A percentile compares a stretch with the other conserved stretches of the same genome.
phyloP scores from a whole-genome alignment of 1,140 invertebrate species.

The Pseudachorutes palmiensis region DNA sequence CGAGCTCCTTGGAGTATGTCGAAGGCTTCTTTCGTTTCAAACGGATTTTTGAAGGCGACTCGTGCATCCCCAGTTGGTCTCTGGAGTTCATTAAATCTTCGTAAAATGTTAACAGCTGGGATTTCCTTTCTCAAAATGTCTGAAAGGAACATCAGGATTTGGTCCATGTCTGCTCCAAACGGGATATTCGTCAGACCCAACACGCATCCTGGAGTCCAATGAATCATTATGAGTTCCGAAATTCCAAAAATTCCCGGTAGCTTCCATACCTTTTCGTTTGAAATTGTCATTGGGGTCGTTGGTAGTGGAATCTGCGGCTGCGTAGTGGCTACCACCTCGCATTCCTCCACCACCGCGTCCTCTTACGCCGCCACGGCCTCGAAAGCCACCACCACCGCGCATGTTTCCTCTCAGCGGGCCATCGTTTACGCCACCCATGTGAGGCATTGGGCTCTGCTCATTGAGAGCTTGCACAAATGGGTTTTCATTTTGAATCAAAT shows the following conservation, averaged over 20 bases:
- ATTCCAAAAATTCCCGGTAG: too few relatives aligned
- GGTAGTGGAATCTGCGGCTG: background rate
- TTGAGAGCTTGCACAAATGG: conserved; percentile 32
- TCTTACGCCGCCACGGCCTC: too few relatives aligned
- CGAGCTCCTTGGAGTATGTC: conserved; percentile 17
- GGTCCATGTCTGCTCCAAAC: conserved; percentile 70
- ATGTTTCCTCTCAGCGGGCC: conserved; percentile 9
- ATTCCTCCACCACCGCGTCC: background rate
- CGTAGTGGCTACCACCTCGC: background rate
- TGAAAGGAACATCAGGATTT: conserved; percentile 77
- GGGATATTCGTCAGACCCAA: conserved; percentile 76
- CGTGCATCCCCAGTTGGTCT: conserved; percentile 81
- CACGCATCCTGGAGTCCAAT: conserved; percentile 72
- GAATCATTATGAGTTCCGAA: too few relatives aligned
- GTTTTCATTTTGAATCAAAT: conserved; percentile 20
- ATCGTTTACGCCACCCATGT: background rate
- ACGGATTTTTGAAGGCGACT: conserved; percentile 64
- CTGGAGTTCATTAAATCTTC: conserved; percentile 72
- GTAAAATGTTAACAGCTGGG: conserved; percentile 64
- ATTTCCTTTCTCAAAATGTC: conserved; percentile 49
- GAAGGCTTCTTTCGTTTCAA: conserved; percentile 28
- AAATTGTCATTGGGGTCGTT: background rate
- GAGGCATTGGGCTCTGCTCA: conserved; percentile 14
- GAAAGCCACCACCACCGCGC: conserved; percentile 5
- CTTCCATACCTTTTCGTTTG: background rate